Conservation (phyloP, 1,140 invertebrate species). For the Listronotus oregonensis region DNA sequence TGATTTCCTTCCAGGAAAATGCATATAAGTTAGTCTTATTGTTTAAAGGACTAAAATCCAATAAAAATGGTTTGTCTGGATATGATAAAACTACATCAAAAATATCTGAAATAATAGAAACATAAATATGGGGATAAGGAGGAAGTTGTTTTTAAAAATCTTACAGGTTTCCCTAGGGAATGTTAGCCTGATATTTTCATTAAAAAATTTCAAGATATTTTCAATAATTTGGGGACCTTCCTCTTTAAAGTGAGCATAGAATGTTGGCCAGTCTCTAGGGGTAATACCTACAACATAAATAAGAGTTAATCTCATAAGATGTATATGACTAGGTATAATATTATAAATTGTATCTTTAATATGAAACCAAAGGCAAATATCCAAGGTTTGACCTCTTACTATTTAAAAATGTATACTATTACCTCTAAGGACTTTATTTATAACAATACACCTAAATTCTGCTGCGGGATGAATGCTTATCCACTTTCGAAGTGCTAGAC, state of each 20-base stretch:
- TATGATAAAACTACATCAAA: constrained; percentile 49
- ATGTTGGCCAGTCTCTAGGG: constrained; percentile 53
- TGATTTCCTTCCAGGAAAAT: constrained; percentile 51
- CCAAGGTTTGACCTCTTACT: no score
- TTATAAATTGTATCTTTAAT: no score
- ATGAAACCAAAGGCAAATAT: no score
- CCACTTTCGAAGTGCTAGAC: constrained; percentile 49
- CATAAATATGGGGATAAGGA: constrained; percentile 8
- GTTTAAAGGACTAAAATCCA: constrained; percentile 51
- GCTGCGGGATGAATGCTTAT: constrained; percentile 51
- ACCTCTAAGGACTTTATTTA: constrained; percentile 50
- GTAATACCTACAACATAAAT: constrained; percentile 42
- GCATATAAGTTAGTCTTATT: constrained; percentile 51
- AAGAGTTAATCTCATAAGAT: no score
- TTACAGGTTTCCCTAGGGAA: constrained; percentile 48
- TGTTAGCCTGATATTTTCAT: constrained; percentile 42
- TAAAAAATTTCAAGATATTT: constrained; percentile 45
- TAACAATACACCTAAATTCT: constrained; percentile 52
- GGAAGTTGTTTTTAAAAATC: constrained; percentile 3
- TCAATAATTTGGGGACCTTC: constrained; percentile 50
- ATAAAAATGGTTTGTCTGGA: constrained; percentile 44
- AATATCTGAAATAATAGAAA: constrained; percentile 41
- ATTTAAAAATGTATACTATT: no score
- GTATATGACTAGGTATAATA: no score
- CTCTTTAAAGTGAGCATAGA: constrained; percentile 50